Base-by-base conservation (phyloP, 2,113 vertebrate species). In the Oplegnathus fasciatus region DNA sequence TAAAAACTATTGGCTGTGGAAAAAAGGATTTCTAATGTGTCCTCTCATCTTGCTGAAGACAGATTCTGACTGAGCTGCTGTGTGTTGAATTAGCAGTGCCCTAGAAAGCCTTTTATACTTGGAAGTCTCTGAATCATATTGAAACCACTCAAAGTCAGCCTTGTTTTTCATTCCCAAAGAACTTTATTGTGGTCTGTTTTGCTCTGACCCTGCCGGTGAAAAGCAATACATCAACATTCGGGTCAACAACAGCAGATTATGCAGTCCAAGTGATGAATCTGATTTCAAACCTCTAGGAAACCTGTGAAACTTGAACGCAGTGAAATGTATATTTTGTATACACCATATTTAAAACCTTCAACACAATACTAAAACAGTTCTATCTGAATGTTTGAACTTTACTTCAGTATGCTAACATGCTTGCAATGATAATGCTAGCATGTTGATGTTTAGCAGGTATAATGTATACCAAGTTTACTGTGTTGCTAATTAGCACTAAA, bases 41-140 rank as follows among this genome's bases (percentile, higher is more conserved):
- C 54, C 26, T 77, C 37, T 75, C 30, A 60, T 82, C 69, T 65
- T 3, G 30, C 80, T 32, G 26, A 28, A 78, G 57, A 60, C 60
- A 20, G 50, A 65, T 75, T 5, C 60, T 7, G 1, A 60, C 48
- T n/a, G 20, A 4, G 57, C 57, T 0, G 37, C 48, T 75, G 14
- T 82, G 75, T 50, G 57, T 66, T 61, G 55, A 78, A 76, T 75
- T 55, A 67, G 64, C 58, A 7, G 40, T 65, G 67, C 80, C 80
- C 48, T 69, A 58, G 57, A 85, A 52, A 58, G 34, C 30, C 6
- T 18, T 67, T 72, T n/a, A 32, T 8, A 9, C 22, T 54, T 32
- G 3, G 34, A 48, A 8, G 37, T 71, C 18, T 75, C 11, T 3
- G 26, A 40, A 55, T 75, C 26, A 54, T 26, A 20, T 34, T 71